A percentile compares a stretch with the other conserved stretches of the same genome.
These are phyloP conservation scores for Pseudolaguvia tuberculata DNA, from an alignment of 2,113 vertebrate genomes.

Conservation along the genomic window DNA sequence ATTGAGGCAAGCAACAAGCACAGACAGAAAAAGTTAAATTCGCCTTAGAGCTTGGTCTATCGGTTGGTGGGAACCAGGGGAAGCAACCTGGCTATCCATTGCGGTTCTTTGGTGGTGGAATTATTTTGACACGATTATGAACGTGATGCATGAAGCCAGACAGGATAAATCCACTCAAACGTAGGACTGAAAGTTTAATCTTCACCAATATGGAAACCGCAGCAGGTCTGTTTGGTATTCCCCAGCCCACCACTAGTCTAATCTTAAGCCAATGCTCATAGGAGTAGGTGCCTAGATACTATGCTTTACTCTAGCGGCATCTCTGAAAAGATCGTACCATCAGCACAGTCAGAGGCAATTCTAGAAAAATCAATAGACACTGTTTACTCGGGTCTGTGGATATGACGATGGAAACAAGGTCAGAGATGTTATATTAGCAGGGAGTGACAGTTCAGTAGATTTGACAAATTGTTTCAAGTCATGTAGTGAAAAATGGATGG, in stretches of 20 bases:
- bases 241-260: slow-evolving; percentile 27
- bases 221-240: slow-evolving; percentile 33
- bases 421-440: slow-evolving; percentile 67
- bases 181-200: no score
- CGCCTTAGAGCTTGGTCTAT: no score
- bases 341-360: slow-evolving; percentile 55
- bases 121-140: no score
- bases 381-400: slow-evolving; percentile 63
- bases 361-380: slow-evolving; percentile 67
- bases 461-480: slow-evolving; percentile 43
- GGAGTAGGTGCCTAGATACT: slow-evolving; percentile 28
- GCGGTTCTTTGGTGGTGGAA: no score
- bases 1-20: no score
- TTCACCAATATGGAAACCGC: background rate
- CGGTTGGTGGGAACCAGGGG: no score
- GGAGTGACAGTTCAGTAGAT: slow-evolving; percentile 74
- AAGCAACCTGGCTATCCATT: no score
- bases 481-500: background rate
- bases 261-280: slow-evolving; percentile 58
- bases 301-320: slow-evolving; percentile 56
- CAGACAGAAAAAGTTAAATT: no score
- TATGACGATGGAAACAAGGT: slow-evolving; percentile 73
- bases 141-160: no score
- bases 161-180: no score
- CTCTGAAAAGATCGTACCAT: slow-evolving; percentile 56